phyloP scores from a whole-genome alignment of 53 echinoderm and acorn worm species.

The Actinopyga echinites region DNA sequence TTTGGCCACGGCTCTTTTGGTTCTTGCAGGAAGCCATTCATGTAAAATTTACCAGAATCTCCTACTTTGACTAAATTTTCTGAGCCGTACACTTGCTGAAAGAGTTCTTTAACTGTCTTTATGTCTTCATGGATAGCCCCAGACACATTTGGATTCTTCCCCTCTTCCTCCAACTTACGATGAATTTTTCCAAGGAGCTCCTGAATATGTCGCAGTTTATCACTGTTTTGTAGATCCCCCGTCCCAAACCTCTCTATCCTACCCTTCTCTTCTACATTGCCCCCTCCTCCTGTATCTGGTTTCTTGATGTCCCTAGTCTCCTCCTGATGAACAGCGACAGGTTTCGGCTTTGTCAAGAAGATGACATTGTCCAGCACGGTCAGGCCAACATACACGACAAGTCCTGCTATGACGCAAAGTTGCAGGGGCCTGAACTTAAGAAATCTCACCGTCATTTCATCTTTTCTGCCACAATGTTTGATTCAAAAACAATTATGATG shows the following conservation, averaged over 20 bases:
- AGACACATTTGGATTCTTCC: neutral
- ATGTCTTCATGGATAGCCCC: conserved; percentile 9
- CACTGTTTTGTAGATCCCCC: neutral
- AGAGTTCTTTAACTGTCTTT: conserved; percentile 18
- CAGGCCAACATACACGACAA: conserved; percentile 58
- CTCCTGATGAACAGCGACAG: neutral
- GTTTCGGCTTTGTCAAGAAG: neutral
- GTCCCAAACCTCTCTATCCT: neutral
- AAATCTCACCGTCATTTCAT: conserved; percentile 44
- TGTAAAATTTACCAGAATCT: conserved; percentile 15
- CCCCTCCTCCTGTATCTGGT: neutral
- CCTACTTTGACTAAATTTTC: conserved; percentile 2
- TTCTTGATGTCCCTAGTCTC: neutral
- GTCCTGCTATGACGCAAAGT: conserved; percentile 49
- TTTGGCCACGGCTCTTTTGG: conserved; percentile 21
- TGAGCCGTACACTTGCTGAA: conserved; percentile 17
- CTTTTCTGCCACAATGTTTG: conserved; percentile 5
- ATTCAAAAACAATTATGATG: neutral
- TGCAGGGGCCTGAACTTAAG: conserved; percentile 55
- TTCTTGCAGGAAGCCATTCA: conserved; percentile 30
- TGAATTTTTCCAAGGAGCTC: conserved; percentile 4
- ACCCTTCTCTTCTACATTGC: neutral
- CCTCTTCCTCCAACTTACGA: neutral
- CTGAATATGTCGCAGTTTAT: conserved; percentile 17
- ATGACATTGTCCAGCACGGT: conserved; percentile 31